phyloP scores from a whole-genome alignment of 2,797 vertebrate species.

The Onychomys arenicola region DNA sequence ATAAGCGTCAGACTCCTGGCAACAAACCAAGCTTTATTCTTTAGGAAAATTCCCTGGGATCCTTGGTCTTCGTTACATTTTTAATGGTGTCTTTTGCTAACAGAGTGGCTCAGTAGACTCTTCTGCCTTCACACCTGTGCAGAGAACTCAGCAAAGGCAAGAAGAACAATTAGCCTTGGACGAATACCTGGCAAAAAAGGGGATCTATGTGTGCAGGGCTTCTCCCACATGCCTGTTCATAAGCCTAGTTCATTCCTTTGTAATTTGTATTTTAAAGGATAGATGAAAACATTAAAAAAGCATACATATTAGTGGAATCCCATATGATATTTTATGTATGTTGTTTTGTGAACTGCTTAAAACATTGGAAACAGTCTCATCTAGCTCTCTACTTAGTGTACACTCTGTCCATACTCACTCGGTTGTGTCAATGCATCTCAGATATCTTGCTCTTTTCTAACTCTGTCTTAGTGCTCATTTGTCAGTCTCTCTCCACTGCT shows the following conservation, averaged over 20 bases:
- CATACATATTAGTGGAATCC: background rate
- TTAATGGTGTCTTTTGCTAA: conserved; percentile 41
- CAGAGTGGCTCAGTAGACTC: background rate
- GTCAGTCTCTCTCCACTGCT: too few species aligned
- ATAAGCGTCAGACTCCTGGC: conserved; percentile 20
- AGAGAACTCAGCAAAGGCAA: background rate
- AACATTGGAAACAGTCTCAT: background rate
- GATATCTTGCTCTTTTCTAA: background rate
- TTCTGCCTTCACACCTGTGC: background rate
- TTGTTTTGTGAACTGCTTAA: background rate
- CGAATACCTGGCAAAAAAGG: background rate
- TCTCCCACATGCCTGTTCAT: background rate
- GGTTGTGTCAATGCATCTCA: background rate
- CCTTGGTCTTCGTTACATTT: conserved; percentile 54
- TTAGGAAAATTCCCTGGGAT: conserved; percentile 39
- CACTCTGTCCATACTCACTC: background rate
- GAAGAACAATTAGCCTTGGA: background rate
- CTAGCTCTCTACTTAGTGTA: background rate
- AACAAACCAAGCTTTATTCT: conserved; percentile 19
- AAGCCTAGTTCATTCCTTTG: background rate
- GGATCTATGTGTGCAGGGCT: background rate
- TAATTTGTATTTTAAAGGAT: background rate
- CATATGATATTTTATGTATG: background rate
- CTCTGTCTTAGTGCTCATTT: background rate
- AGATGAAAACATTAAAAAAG: background rate